These are phyloP conservation scores for Takifugu bimaculatus DNA, from an alignment of 2,113 vertebrate genomes.

Conservation along the genomic window DNA sequence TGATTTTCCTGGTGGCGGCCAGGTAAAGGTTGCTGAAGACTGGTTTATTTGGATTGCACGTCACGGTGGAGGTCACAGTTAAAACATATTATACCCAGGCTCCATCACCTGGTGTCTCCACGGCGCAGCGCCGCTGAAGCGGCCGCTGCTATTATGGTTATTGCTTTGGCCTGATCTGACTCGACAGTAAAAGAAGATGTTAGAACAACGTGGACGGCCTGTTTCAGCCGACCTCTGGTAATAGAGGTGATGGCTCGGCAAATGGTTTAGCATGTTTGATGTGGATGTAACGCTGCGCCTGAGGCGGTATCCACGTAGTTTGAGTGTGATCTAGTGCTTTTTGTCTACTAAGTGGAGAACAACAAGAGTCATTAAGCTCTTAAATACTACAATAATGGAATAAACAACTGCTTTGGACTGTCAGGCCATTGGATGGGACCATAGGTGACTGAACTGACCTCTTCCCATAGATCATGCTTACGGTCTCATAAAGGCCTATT, in stretches of 20 bases:
- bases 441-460: not conserved
- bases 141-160: slow-evolving; percentile 10
- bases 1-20: not conserved
- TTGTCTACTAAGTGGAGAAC: slow-evolving; percentile 1
- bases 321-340: not conserved
- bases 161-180: slow-evolving; percentile 22
- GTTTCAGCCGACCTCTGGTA: slow-evolving; percentile 14
- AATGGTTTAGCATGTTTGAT: slow-evolving; percentile 15
- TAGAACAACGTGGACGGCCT: not conserved
- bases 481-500: slow-evolving; percentile 12
- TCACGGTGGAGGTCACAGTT: not conserved
- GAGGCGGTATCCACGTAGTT: not conserved
- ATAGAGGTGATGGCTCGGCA: not conserved
- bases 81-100: not conserved
- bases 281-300: not conserved
- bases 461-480: slow-evolving; percentile 17
- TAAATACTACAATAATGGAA: not conserved
- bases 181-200: slow-evolving; percentile 2
- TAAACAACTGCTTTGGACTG: not conserved
- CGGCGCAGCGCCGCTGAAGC: not conserved
- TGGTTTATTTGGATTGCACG: slow-evolving; percentile 3
- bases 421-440: not conserved
- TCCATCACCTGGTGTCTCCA: not conserved
- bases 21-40: not conserved
- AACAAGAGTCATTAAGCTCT: not conserved